Evolutionary conservation across 2,888 invertebrate species (phyloP), one percentile per base, ranked within the genome.

Genomic region (Abrostola triplasia): DNA sequence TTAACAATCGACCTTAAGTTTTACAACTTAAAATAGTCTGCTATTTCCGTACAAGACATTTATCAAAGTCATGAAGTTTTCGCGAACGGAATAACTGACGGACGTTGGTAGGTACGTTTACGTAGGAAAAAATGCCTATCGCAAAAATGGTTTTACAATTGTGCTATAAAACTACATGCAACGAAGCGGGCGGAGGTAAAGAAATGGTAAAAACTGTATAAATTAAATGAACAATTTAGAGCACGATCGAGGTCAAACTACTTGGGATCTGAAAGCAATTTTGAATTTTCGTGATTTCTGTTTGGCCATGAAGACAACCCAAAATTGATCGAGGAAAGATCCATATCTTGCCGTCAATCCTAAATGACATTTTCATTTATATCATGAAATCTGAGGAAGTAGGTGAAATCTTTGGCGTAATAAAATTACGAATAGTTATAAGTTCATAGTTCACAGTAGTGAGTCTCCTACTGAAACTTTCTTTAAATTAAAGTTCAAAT

Each of bases 1-100:
- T 78, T 76, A 72, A 70, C 75, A 75, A 74, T 70, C 77, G 76
- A 83, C 79, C 81, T 80, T 79, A 77, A 66, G 73, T 77, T 84
- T 79, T 74, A 77, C 75, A 80, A 74, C 80, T 78, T 72, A 66
- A 78, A 81, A 82, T 75, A 73, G 59, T 64, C 44, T 55, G 63
- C 70, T 76, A 74, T 77, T 79, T 79, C 53, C 75, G 72, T 72
- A 73, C 55, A 48, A 70, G 47, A 67, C 80, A 79, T 83, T 76
- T 78, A 80, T 70, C 79, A 73, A 67, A 72, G 68, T 76, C 70
- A 65, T 70, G 49, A 68, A 70, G 64, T 63, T 74, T 70, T 69
- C 24, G 42, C 50, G 42, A 63, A 73, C 55, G 57, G 63, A 66
- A 64, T 48, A 44, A 64, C 61, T 44, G 61, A 63, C 53, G 54